These are phyloP conservation scores for Sphenodon punctatus DNA, from an alignment of 2,797 vertebrate genomes.

Conservation along the genomic window DNA sequence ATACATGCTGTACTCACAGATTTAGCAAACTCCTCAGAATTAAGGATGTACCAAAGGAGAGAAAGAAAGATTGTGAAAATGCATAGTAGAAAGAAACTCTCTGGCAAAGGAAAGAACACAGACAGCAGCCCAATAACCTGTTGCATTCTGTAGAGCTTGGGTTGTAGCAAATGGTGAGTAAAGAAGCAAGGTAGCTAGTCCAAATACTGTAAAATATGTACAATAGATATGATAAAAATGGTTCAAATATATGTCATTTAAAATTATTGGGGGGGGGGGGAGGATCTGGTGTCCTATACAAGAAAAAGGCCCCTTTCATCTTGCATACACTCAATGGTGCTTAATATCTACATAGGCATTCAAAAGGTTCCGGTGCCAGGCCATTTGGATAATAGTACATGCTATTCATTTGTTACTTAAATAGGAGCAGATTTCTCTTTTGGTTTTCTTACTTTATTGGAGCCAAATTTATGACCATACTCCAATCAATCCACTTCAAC, in stretches of 20 bases:
- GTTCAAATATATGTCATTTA: not conserved
- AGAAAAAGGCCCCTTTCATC: not conserved
- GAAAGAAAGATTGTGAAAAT: not conserved
- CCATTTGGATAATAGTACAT: not conserved
- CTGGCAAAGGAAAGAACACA: conserved; percentile 44
- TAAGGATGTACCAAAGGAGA: conserved; percentile 48
- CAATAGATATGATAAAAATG: not conserved
- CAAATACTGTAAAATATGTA: not conserved
- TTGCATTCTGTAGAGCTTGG: not conserved
- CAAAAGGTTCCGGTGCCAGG: not conserved
- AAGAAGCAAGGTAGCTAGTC: not conserved
- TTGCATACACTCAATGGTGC: not conserved
- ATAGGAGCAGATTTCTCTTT: not conserved
- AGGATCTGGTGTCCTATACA: not conserved
- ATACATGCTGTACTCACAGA: conserved; percentile 63
- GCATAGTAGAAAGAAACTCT: conserved; percentile 33
- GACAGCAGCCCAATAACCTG: conserved; percentile 15
- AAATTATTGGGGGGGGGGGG: too few relatives aligned
- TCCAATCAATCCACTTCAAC: conserved; percentile 17
- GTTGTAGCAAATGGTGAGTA: not conserved
- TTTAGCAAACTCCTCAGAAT: conserved; percentile 66
- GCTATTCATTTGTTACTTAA: conserved; percentile 1
- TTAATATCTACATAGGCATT: not conserved
- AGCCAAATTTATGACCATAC: not conserved
- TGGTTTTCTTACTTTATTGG: too few relatives aligned